Evolutionary conservation across 2,797 vertebrate species (phyloP), one percentile per base, ranked within the genome.

Genomic region (Novumbra hubbsi): DNA sequence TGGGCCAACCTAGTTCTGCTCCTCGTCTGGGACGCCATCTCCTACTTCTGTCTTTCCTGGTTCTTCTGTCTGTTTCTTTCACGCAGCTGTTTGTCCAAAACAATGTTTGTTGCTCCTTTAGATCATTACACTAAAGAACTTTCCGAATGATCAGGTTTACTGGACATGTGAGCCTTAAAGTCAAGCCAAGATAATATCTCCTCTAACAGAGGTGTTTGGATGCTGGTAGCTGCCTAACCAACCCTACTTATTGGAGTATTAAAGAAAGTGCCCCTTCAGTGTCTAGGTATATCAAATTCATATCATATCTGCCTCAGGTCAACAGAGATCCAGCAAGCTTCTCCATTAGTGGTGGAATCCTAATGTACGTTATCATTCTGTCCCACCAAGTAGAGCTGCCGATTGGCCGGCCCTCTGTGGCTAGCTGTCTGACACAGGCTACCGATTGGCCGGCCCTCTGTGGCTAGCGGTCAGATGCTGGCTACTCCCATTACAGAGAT

Each of bases 1-100:
- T 94, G 86, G 90, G 87, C 90, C 91, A 92, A 14, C 92, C 87
- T 93, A 93, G 93, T 94, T 94, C 93, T 93, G 91, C 24, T 91
- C 90, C 91, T 68, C 55, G 66, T 30, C 62, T 72, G 17, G 2
- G 6, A 64, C 41, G 41, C n/a, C 21, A 69, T 15, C 45, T 27
- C 14, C 66, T 16, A 5, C 14, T 48, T 49, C 63, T 32, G 0
- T 34, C 15, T 64, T 57, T 65, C 30, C 11, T 55, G 16, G 34
- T 27, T 3, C 1, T 45, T 14, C n/a, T 4, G 14, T 32, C 71
- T 52, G 19, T 19, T 12, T 63, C 41, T 28, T 14, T 64, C 9
- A 38, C 1, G 3, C 24, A 4, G 8, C 5, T 45, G 14, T 45
- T 45, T 45, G 2, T 14, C 41, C 2, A 4, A 3, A 4, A 32